Conservation (phyloP, 2,113 vertebrate genomes). For the Notiomystis cincta region DNA sequence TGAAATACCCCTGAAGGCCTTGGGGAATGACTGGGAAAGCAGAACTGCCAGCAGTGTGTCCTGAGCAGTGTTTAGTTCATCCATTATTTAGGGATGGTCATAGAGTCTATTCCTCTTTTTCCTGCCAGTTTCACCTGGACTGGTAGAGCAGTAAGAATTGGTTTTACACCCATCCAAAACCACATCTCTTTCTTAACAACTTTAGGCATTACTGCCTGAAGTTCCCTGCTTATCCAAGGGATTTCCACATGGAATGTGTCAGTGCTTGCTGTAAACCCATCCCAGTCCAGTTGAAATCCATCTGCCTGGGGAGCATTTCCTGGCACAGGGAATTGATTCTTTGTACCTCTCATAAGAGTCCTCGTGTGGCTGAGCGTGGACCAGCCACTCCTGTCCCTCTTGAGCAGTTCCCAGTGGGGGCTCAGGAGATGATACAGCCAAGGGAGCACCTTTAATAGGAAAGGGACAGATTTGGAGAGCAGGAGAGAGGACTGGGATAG, state of each 20-base stretch:
- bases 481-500: not conserved
- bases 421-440: not conserved
- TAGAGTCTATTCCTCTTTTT: not conserved
- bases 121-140: not conserved
- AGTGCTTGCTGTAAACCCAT: not conserved
- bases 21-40: not conserved
- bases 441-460: not conserved
- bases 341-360: not conserved
- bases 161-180: not conserved
- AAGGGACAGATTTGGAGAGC: not conserved
- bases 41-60: not conserved
- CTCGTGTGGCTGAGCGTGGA: not conserved
- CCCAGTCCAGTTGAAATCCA: not conserved
- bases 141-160: not conserved
- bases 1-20: not conserved
- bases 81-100: not conserved
- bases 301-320: not conserved
- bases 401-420: fast-evolving
- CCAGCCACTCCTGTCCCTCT: not conserved
- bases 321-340: not conserved
- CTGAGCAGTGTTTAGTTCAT: not conserved
- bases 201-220: not conserved
- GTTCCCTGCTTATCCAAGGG: not conserved
- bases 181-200: not conserved
- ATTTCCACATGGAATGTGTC: not conserved